Evolutionary conservation across 2,113 vertebrate species (phyloP).

Genomic region (Atlantisia rogersi): DNA sequence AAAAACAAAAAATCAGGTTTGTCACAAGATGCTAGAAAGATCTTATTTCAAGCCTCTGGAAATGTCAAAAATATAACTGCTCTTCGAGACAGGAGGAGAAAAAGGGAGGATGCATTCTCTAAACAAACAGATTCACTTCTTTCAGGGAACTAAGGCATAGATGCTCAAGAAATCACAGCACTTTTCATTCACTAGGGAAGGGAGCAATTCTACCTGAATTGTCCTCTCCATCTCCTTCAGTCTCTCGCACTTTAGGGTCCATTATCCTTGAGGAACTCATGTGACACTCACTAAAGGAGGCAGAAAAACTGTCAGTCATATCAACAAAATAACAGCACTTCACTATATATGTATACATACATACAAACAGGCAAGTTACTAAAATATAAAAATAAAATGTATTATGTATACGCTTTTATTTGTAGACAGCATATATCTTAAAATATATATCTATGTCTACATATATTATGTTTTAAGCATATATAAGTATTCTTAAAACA

Average conservation of each 20-base stretch:
- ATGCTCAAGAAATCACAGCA: neutral
- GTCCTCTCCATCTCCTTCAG: constrained; percentile 83
- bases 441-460: neutral
- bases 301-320: neutral
- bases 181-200: neutral
- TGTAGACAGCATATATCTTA: neutral
- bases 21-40: neutral
- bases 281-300: constrained; percentile 62
- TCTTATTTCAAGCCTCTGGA: neutral
- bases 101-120: neutral
- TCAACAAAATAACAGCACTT: neutral
- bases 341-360: neutral
- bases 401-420: neutral
- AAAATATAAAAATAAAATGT: neutral
- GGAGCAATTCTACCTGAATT: constrained; percentile 76
- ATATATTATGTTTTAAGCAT: too few species aligned
- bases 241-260: constrained; percentile 83
- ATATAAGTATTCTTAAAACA: neutral
- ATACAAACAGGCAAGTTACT: neutral
- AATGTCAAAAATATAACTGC: neutral
- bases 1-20: neutral
- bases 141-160: neutral
- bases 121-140: neutral
- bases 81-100: neutral
- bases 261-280: constrained; percentile 75